Evolutionary conservation across 2,113 vertebrate genomes (phyloP).

Genomic region (Tragelaphus buxtoni): DNA sequence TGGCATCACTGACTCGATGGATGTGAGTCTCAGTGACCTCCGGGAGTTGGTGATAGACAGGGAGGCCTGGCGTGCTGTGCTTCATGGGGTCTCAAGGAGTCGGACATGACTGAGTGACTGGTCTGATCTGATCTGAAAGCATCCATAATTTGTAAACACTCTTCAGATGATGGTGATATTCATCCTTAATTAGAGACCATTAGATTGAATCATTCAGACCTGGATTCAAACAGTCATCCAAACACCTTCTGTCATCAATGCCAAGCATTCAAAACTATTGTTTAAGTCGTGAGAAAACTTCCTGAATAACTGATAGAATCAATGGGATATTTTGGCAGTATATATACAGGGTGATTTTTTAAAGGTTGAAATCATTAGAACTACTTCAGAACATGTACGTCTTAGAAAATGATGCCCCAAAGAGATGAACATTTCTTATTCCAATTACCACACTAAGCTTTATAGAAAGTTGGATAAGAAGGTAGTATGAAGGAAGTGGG

Average conservation of each 20-base stretch:
- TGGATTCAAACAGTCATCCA: not conserved
- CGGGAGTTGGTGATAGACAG: too few species aligned
- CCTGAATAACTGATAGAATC: not conserved
- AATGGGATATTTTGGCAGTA: not conserved
- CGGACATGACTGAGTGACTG: too few species aligned
- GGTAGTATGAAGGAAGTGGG: not conserved
- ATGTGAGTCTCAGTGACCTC: too few species aligned
- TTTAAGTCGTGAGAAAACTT: not conserved
- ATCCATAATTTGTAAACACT: not conserved
- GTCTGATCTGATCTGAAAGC: not conserved
- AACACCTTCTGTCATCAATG: not conserved
- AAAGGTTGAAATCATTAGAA: not conserved
- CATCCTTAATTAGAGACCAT: not conserved
- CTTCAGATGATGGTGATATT: not conserved
- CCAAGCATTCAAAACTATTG: not conserved
- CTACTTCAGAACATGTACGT: not conserved
- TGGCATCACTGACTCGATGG: too few species aligned
- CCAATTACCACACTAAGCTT: not conserved
- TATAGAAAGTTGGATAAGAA: conserved; percentile 10
- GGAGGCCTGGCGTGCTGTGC: too few species aligned
- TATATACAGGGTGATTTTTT: not conserved
- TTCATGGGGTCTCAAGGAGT: too few species aligned
- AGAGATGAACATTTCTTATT: not conserved
- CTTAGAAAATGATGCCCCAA: not conserved
- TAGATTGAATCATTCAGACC: not conserved